These are phyloP conservation scores for Orestias chungarensis DNA, from an alignment of 2,797 vertebrate species.

Conservation along the genomic window DNA sequence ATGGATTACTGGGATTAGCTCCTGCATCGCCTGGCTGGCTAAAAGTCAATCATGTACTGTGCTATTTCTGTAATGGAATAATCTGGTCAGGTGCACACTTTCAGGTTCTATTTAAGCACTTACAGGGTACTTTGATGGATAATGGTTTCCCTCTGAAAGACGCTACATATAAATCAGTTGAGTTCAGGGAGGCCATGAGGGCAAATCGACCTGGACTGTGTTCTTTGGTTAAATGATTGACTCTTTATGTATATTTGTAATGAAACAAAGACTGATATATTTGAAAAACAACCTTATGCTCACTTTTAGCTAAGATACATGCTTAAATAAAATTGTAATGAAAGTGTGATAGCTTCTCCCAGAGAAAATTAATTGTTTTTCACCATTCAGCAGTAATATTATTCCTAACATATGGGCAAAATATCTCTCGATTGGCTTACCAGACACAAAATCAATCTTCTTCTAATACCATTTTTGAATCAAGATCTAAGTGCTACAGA, in stretches of 20 bases:
- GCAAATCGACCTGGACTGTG: no score
- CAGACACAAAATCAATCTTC: neutral
- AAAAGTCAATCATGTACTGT: conserved; percentile 37
- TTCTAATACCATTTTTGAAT: neutral
- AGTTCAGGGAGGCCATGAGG: no score
- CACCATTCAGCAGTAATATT: neutral
- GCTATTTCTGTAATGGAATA: conserved; percentile 45
- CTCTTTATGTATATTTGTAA: no score
- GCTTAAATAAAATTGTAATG: neutral
- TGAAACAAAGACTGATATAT: no score
- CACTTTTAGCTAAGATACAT: neutral
- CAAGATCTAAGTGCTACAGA: neutral
- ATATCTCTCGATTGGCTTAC: neutral
- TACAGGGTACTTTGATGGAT: conserved; percentile 4
- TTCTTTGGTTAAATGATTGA: no score
- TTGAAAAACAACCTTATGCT: no score
- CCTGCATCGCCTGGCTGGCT: conserved; percentile 33
- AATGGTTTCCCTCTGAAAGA: conserved; percentile 1
- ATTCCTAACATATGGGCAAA: neutral
- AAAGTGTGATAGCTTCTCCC: neutral
- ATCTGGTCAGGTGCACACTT: conserved; percentile 15
- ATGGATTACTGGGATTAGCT: conserved; percentile 64
- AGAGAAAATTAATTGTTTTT: neutral
- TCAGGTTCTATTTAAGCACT: conserved; percentile 11
- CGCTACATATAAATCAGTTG: no score